These are phyloP conservation scores for Smithornis capensis DNA, from an alignment of 2,113 vertebrate genomes.

Conservation along the genomic window DNA sequence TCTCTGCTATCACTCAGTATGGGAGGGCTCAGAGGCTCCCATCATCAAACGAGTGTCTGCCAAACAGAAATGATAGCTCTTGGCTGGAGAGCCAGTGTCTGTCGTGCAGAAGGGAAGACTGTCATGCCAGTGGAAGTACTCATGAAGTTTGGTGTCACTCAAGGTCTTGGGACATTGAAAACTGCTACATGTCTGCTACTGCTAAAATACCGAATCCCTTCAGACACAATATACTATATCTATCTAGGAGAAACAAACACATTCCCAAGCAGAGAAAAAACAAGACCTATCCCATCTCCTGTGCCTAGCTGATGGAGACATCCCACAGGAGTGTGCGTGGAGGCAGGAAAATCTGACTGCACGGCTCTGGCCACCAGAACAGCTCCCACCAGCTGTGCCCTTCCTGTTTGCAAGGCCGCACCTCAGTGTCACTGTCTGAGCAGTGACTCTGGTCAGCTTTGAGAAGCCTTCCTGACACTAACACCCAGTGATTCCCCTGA, in stretches of 20 bases:
- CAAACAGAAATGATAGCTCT: not conserved
- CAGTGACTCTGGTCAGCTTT: not conserved
- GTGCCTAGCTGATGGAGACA: not conserved
- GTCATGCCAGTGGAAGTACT: not conserved
- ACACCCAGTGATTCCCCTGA: not conserved
- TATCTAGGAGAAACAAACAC: not conserved
- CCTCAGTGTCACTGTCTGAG: not conserved
- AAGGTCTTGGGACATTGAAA: not conserved
- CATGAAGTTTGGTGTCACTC: not conserved
- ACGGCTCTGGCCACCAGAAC: not conserved
- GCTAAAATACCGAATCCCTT: not conserved
- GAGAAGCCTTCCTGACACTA: not conserved
- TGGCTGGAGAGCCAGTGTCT: not conserved
- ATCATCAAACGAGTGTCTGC: not conserved
- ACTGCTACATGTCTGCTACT: not conserved
- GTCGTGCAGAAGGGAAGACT: not conserved
- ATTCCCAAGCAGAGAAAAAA: not conserved
- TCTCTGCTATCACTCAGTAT: not conserved
- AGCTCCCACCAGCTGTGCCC: not conserved
- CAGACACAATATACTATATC: not conserved
- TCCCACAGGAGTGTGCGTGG: not conserved
- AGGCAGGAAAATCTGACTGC: not conserved
- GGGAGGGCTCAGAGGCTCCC: not conserved
- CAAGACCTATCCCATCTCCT: not conserved
- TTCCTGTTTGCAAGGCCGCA: not conserved